These are phyloP conservation scores for Phlogophora meticulosa DNA, from an alignment of 2,888 invertebrate genomes.

Conservation along the genomic window DNA sequence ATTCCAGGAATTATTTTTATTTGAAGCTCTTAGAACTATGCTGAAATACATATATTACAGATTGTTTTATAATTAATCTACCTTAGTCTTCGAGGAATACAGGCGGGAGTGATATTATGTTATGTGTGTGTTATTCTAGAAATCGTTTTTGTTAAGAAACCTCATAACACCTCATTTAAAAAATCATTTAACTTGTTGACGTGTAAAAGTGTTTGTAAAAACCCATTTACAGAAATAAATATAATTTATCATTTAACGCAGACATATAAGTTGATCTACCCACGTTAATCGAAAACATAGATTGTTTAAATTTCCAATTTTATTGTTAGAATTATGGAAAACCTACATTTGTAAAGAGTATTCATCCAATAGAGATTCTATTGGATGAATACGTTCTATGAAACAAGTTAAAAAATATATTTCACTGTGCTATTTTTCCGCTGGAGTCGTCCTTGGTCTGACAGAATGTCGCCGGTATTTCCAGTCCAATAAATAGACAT, in stretches of 20 bases:
- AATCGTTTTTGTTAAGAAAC: background rate
- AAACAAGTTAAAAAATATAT: background rate
- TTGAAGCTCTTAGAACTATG: too few relatives aligned
- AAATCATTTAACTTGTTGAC: too few relatives aligned
- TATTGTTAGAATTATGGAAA: background rate
- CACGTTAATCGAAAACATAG: background rate
- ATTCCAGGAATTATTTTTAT: too few relatives aligned
- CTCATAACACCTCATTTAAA: background rate
- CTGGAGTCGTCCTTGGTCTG: constrained; percentile 1
- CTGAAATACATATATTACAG: too few relatives aligned
- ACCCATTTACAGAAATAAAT: too few relatives aligned
- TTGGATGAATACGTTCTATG: background rate
- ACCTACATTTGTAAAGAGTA: background rate
- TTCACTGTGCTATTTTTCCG: constrained; percentile 2
- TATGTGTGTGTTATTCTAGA: background rate
- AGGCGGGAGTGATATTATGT: background rate
- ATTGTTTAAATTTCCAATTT: background rate
- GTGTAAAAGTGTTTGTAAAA: too few relatives aligned
- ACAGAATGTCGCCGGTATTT: background rate
- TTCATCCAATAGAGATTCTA: too few relatives aligned
- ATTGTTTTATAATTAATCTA: too few relatives aligned
- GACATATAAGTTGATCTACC: background rate
- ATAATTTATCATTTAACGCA: too few relatives aligned
- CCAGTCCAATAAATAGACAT: background rate
- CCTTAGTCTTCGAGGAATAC: too few relatives aligned